These are phyloP conservation scores for Teleogryllus occipitalis DNA, from an alignment of 1,140 invertebrate genomes.

Conservation along the genomic window DNA sequence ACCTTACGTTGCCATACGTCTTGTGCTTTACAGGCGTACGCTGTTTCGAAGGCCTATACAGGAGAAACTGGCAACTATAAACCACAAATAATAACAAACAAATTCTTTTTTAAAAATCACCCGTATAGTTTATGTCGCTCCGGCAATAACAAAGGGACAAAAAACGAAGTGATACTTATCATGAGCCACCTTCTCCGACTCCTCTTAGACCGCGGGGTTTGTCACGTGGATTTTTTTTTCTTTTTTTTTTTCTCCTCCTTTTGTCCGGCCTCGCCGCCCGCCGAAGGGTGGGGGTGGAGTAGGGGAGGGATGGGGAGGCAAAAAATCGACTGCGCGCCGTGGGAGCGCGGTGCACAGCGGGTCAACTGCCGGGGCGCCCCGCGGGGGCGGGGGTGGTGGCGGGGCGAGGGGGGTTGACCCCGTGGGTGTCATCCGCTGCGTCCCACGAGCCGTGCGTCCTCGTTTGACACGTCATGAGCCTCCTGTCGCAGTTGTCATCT, in stretches of 20 bases:
- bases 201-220: not conserved
- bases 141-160: not conserved
- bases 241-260: not conserved
- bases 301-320: not conserved
- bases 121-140: not conserved
- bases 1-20: not conserved
- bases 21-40: not conserved
- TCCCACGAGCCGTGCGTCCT: not conserved
- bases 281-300: no score
- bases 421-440: not conserved
- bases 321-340: not conserved
- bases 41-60: not conserved
- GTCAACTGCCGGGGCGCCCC: not conserved
- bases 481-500: not conserved
- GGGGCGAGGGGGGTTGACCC: not conserved
- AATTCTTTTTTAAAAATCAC: not conserved
- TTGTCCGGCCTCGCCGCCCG: not conserved
- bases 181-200: not conserved
- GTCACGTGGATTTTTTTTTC: not conserved
- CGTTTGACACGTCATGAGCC: not conserved
- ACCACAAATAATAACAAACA: constrained; percentile 5
- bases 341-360: no score
- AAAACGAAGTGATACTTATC: not conserved
- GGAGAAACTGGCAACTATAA: not conserved
- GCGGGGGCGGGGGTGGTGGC: no score